Evolutionary conservation across 2,888 invertebrate genomes (phyloP), one percentile per base, ranked within the genome.

Genomic region (Calameuta filiformis): DNA sequence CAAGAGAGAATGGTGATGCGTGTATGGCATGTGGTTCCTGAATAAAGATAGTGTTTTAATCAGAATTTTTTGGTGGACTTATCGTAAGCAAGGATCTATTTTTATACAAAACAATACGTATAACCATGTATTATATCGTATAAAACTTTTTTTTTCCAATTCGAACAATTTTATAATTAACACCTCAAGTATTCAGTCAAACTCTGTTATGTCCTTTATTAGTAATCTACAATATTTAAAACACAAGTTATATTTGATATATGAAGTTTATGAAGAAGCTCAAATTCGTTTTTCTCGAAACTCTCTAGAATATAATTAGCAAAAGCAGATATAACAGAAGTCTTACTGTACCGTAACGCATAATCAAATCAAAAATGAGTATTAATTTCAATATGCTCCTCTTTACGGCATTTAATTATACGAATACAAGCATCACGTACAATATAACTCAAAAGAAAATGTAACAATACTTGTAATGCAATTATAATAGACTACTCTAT

Each of bases 21-120:
- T 98, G 98, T 88, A 90, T 97, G 83, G 97, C 97, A 93, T 98
- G 98, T 89, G 96, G 97, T 77, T 96, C 96, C 1, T 97, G 94
- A 80, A 56, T 23, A 23, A 56, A 56, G 9, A 23, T 56, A 23
- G 56, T 23, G 15, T 23, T 15, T 56, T 56, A 56, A 23, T 56
- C 1, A 23, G 9, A 56, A 15, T 56, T 56, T 23, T 56, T 23
- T 9, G 15, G 1, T 56, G 15, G 23, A 56, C 56, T 56, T 56
- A 56, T 56, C 56, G 2, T 23, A 15, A 56, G 56, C 2, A 56
- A 56, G 56, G 56, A 56, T 56, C 56, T 23, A 56, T 56, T 56
- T 56, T 56, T 56, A 56, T 56, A 56, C 56, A 56, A 6, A 56
- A 56, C 23, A 56, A 56, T 56, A 56, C 15, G 23, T 1, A 56